A percentile compares a stretch with the other conserved stretches of the same genome.
Conservation (phyloP, 2,888 invertebrate species). For the Stegana nigrithorax region DNA sequence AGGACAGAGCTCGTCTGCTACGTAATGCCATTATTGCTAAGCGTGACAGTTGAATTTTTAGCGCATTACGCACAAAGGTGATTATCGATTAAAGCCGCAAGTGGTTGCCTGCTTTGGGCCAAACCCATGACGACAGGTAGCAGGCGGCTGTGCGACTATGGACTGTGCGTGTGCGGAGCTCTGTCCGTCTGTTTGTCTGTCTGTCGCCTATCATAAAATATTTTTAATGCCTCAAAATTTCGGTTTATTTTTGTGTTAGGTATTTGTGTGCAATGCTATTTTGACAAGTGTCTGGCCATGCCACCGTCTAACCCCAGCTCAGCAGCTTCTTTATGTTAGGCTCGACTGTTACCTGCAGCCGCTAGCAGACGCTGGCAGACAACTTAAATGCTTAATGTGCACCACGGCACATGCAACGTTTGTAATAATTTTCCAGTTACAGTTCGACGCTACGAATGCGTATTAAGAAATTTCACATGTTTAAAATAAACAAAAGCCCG, state of each 20-base stretch:
- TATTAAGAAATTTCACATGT: constrained; percentile 8
- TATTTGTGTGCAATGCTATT: constrained; percentile 35
- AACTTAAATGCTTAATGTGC: too few species aligned
- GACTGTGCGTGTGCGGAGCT: background rate
- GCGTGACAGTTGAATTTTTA: constrained; percentile 44
- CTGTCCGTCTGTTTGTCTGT: background rate
- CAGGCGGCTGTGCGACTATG: too few species aligned
- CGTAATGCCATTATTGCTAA: constrained; percentile 52
- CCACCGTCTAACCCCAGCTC: constrained; percentile 10
- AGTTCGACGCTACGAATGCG: too few species aligned
- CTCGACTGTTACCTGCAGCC: background rate
- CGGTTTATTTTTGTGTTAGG: constrained; percentile 2
- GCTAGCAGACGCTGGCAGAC: constrained; percentile 16
- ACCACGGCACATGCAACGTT: too few species aligned
- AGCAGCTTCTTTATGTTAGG: constrained; percentile 13
- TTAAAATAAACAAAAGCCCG: constrained; percentile 40
- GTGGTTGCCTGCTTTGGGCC: constrained; percentile 31
- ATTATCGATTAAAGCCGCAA: constrained; percentile 63
- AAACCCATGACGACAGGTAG: too few species aligned
- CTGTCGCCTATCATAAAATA: constrained; percentile 40
- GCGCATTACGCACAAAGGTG: constrained; percentile 42
- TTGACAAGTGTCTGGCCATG: constrained; percentile 54
- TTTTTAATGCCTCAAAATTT: constrained; percentile 36
- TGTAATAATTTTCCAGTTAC: background rate
- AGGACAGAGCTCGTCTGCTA: constrained; percentile 27